Percentiles rank a stretch among this genome's conserved stretches.
phyloP scores from a whole-genome alignment of 2,113 vertebrate genomes.

The Amazona vittata region DNA sequence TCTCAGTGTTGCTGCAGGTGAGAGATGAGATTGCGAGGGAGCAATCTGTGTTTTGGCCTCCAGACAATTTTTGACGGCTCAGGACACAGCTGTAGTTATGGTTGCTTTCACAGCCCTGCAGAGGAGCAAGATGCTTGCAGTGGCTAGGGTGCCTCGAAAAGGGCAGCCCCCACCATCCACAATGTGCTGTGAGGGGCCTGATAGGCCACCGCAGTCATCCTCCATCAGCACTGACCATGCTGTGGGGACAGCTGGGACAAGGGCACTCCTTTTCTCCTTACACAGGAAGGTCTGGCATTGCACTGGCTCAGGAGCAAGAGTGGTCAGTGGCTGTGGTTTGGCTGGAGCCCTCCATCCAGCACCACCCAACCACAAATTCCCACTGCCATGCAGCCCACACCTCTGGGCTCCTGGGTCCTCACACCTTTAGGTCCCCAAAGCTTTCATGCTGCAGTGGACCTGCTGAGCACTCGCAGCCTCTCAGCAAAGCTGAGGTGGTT shows the following conservation, averaged over 20 bases:
- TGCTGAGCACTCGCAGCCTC: background rate
- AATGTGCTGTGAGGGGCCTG: background rate
- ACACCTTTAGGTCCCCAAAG: background rate
- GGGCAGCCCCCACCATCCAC: background rate
- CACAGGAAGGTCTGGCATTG: rapidly evolving
- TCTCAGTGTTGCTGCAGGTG: slow-evolving; percentile 38
- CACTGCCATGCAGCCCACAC: background rate
- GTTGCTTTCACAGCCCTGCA: background rate
- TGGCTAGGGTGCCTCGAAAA: background rate
- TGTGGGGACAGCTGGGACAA: background rate
- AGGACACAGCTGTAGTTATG: background rate
- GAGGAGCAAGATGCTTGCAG: rapidly evolving
- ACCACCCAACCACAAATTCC: rapidly evolving
- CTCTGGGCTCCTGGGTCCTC: background rate
- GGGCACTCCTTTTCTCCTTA: background rate
- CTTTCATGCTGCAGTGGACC: background rate
- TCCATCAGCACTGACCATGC: background rate
- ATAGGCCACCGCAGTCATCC: background rate
- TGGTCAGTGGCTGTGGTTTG: background rate
- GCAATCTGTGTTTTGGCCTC: slow-evolving; percentile 30
- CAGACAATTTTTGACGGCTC: background rate
- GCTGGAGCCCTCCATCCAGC: background rate
- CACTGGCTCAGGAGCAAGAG: background rate
- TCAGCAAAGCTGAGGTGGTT: background rate
- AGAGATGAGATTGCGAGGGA: background rate